Percentiles rank a stretch among this genome's conserved stretches.
These are phyloP conservation scores for Tuberolachnus salignus DNA, from an alignment of 2,888 invertebrate species.

Conservation along the genomic window DNA sequence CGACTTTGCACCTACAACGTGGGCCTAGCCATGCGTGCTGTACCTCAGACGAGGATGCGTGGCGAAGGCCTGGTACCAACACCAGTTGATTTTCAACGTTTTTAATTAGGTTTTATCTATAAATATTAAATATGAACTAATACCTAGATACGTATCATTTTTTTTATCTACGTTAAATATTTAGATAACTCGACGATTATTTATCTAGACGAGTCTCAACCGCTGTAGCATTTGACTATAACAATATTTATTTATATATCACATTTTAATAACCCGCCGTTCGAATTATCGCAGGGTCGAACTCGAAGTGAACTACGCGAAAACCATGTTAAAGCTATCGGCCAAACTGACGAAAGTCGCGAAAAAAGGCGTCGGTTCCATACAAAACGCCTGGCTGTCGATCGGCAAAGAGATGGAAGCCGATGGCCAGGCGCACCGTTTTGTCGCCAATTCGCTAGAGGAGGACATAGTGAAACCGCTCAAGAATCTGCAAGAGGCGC, in stretches of 20 bases:
- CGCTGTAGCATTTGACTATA: no score
- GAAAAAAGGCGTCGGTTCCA: constrained; percentile 67
- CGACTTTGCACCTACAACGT: no score
- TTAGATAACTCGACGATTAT: not conserved
- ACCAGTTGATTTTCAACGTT: no score
- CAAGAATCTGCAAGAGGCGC: constrained; percentile 73
- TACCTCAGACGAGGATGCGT: no score
- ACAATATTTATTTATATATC: no score
- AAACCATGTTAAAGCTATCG: constrained; percentile 85
- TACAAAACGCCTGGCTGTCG: constrained; percentile 89
- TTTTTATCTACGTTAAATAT: no score
- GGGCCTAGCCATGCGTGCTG: no score
- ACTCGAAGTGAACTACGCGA: constrained; percentile 88
- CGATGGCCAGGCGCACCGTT: constrained; percentile 87
- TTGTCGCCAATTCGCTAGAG: constrained; percentile 75
- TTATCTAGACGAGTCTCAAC: not conserved
- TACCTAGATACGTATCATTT: no score
- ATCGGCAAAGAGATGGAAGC: constrained; percentile 92
- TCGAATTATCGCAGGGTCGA: constrained; percentile 77
- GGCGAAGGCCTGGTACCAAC: no score
- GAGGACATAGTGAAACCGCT: constrained; percentile 92
- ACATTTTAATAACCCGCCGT: no score
- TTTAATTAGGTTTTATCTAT: no score
- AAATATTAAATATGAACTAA: no score
- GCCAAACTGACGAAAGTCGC: constrained; percentile 81